Evolutionary conservation across 2,797 vertebrate species (phyloP).

Genomic region (Ptychobarbus kaznakovi): DNA sequence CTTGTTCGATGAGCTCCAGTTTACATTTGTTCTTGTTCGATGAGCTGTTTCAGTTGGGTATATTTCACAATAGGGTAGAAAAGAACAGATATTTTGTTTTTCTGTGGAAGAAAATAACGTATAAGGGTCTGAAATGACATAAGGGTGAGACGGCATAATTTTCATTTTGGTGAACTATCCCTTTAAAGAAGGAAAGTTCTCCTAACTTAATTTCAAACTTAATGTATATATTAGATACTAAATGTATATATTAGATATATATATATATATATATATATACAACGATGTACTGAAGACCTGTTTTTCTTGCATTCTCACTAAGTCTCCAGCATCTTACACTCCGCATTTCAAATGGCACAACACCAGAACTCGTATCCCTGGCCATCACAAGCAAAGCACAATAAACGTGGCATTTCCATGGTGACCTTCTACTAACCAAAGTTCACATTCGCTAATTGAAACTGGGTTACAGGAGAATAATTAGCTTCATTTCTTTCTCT

Average conservation of each 20-base stretch:
- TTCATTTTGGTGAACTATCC: background rate
- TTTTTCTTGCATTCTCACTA: slow-evolving; percentile 4
- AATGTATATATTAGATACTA: background rate
- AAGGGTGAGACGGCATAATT: background rate
- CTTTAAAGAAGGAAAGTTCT: background rate
- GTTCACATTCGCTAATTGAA: slow-evolving; percentile 44
- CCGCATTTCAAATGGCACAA: background rate
- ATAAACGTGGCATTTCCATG: slow-evolving; percentile 30
- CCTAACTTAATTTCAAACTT: background rate
- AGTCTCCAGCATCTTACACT: background rate
- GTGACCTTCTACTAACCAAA: slow-evolving; percentile 36
- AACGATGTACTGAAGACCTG: background rate
- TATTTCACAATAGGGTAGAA: background rate
- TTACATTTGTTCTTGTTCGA: background rate
- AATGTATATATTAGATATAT: too few species aligned
- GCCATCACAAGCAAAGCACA: background rate
- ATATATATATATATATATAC: too few species aligned
- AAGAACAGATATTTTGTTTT: background rate
- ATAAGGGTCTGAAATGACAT: background rate
- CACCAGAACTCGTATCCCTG: background rate
- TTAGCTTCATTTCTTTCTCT: slow-evolving; percentile 17
- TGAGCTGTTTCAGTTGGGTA: background rate
- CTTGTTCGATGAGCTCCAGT: too few species aligned
- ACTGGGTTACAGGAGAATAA: background rate
- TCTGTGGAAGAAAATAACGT: background rate